Base-by-base conservation (phyloP, 2,797 vertebrate genomes). In the Tarsius wallacei region DNA sequence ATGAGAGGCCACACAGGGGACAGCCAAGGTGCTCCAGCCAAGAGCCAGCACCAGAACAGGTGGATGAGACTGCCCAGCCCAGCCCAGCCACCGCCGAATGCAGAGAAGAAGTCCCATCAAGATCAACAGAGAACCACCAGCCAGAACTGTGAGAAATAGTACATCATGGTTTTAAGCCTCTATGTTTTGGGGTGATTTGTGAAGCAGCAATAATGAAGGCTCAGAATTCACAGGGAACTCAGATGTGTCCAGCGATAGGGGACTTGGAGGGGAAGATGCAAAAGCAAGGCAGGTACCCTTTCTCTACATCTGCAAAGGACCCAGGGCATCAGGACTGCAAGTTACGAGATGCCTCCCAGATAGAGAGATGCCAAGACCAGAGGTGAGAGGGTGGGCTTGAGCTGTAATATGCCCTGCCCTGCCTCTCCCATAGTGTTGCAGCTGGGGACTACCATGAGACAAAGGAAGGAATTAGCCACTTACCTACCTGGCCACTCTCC, bases 381-480 rank as follows among this genome's bases (percentile, higher is more conserved):
- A 17, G 15, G 17, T 51, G 31, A 57, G 63, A 53, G 12, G 42
- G 36, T 28, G 16, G 53, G 49, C 59, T 53, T 42, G 55, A 57
- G 57, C 15, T 51, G 53, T 16, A 24, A 28, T 1, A 5, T 2
- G 2, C 28, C 42, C n/a, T 47, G 70, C 64, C 57, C 81, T 3
- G 0, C 47, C 36, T 59, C 33, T 86, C 33, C 61, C 10, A 33
- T 19, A 4, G 11, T 1, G 24, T 53, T 63, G 63, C 36, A 64
- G 92, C 77, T 26, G 71, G 51, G 36, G 22, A 28, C 59, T 16
- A 36, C 61, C 90, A 42, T 17, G 68, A 82, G 73, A 96, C 63
- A 71, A 95, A 90, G 78, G 85, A 86, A 97, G 51, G 55, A 55
- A 95, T 68, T 26, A 16, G 10, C 21, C 42, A 47, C 21, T 36